Percentiles rank a stretch among this genome's conserved stretches.
These are phyloP conservation scores for Piaya cayana DNA, from an alignment of 2,113 vertebrate genomes.

Conservation along the genomic window DNA sequence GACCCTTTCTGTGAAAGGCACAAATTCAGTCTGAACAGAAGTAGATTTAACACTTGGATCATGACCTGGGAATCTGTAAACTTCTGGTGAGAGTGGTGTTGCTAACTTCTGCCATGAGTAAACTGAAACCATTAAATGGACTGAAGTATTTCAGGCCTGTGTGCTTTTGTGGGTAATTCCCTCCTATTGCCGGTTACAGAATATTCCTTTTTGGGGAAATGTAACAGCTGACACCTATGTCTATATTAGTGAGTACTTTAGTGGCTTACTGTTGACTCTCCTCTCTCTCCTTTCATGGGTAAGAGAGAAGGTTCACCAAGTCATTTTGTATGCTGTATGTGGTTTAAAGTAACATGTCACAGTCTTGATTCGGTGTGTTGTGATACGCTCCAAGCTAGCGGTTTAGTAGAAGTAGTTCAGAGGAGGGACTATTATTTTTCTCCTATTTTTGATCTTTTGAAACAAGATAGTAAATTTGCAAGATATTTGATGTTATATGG, in stretches of 20 bases:
- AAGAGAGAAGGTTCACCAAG: background rate
- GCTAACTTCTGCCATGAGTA: background rate
- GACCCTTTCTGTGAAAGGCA: too few species aligned
- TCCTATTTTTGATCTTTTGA: background rate
- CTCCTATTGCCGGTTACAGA: background rate
- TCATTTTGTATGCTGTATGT: background rate
- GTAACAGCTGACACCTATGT: background rate
- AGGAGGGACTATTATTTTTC: background rate
- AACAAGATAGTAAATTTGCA: background rate
- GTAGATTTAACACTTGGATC: background rate
- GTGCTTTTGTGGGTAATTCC: background rate
- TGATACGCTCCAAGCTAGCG: background rate
- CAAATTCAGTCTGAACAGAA: background rate
- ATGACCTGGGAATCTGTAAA: background rate
- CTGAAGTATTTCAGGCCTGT: background rate
- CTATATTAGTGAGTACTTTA: background rate
- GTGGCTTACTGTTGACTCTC: background rate
- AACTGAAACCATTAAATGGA: background rate
- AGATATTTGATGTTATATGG: background rate
- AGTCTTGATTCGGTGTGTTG: background rate
- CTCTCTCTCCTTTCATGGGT: background rate
- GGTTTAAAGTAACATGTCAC: background rate
- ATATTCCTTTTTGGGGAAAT: background rate
- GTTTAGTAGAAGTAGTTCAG: background rate
- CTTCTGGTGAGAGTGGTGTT: background rate